These are phyloP conservation scores for Erpetoichthys calabaricus DNA, from an alignment of 2,797 vertebrate genomes.

Conservation along the genomic window DNA sequence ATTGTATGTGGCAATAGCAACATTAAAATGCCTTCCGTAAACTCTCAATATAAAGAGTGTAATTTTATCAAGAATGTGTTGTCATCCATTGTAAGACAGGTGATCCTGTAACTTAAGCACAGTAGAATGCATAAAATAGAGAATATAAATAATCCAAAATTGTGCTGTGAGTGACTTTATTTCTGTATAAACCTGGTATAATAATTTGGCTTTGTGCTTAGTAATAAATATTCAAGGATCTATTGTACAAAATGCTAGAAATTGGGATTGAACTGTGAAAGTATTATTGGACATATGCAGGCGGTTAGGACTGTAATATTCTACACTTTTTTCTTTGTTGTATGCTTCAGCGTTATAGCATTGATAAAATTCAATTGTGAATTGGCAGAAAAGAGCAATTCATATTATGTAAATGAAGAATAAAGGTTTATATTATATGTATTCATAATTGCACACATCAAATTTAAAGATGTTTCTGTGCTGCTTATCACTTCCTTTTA, in stretches of 20 bases:
- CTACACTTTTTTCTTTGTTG: conserved; percentile 46
- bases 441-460: conserved; percentile 57
- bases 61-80: background rate
- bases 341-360: conserved; percentile 51
- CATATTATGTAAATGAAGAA: conserved; percentile 58
- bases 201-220: conserved; percentile 59
- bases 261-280: conserved; percentile 43
- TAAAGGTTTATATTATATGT: conserved; percentile 41
- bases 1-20: too few relatives aligned
- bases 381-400: conserved; percentile 49
- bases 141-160: conserved; percentile 28
- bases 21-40: background rate
- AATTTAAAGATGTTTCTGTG: conserved; percentile 43
- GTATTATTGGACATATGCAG: conserved; percentile 42
- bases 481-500: conserved; percentile 23
- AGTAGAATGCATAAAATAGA: conserved; percentile 2
- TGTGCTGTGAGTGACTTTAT: conserved; percentile 30
- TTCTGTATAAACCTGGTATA: conserved; percentile 55
- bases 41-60: background rate
- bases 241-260: conserved; percentile 50
- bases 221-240: conserved; percentile 62
- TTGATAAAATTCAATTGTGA: conserved; percentile 72
- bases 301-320: conserved; percentile 43
- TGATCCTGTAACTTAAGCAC: background rate
- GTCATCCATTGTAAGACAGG: background rate